Base-by-base conservation (phyloP, 1,140 invertebrate genomes). In the Nephila pilipes region DNA sequence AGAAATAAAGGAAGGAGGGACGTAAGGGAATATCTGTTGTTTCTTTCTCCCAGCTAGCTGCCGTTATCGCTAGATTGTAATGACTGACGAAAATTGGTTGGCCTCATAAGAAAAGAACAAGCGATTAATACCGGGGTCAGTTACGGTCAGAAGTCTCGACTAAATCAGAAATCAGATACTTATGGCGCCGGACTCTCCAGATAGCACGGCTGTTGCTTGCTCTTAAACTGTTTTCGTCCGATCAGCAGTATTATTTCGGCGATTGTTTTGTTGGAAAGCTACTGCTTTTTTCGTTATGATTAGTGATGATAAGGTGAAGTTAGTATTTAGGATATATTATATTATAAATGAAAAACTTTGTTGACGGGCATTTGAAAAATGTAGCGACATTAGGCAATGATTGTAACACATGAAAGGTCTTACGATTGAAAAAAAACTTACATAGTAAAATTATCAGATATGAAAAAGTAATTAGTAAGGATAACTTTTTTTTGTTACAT, bases 161-260 rank as follows among this genome's bases (percentile, higher is more conserved):
- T 54, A 54, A 83, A 83, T 83, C 81, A 83, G 81, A 83, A 83
- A 83, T 83, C 81, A 83, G 81, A 83, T 83, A 83, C 81, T 55
- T 83, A 83, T 83, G 81, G 81, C 81, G 81, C 81, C 81, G 32
- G 81, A 12, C 69, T 29, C 29, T 75, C 69, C 16, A 75, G 69
- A 75, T 75, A 75, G 29, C 58, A 18, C 58, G 58, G 58, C 22
- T 22, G 22, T 60, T 60, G 16, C 58, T 60, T 18, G 58, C 58
- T 20, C 29, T 75, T 75, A 75, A 75, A 75, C 69, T 75, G 32
- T 36, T 75, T 75, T 29, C 69, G 69, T 18, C 18, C 29, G 25
- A 32, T 75, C 69, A 32, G 69, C 69, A 18, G 32, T 75, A 75
- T 75, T 75, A 75, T 75, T 75, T 75, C 65, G 10, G 25, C 69